Conservation (phyloP, 2,888 invertebrate genomes). For the Thumatha senex region DNA sequence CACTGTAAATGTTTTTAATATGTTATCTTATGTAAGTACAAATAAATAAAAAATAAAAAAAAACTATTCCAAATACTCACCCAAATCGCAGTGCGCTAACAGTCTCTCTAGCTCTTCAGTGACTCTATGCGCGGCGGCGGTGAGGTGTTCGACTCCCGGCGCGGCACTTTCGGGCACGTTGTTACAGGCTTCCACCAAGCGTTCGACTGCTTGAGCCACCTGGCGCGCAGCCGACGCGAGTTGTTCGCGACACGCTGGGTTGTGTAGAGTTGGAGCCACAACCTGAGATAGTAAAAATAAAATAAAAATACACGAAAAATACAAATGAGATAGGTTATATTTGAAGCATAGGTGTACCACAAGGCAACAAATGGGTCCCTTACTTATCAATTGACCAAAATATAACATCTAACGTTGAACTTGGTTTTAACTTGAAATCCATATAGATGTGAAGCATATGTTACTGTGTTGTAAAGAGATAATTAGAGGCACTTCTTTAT, state of each 20-base stretch:
- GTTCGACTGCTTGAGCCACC: constrained; percentile 96
- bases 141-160: constrained; percentile 88
- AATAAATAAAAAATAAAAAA: not conserved
- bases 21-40: too few relatives aligned
- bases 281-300: constrained; percentile 70
- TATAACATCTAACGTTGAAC: too few relatives aligned
- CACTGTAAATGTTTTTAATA: too few relatives aligned
- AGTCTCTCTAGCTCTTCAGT: constrained; percentile 94
- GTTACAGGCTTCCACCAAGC: constrained; percentile 90
- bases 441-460: too few relatives aligned
- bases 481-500: too few relatives aligned
- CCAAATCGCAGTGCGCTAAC: constrained; percentile 93
- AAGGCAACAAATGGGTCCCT: not conserved
- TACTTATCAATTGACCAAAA: not conserved
- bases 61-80: constrained; percentile 84
- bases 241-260: constrained; percentile 94
- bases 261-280: constrained; percentile 92
- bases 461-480: too few relatives aligned
- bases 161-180: constrained; percentile 79
- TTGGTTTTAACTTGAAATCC: too few relatives aligned
- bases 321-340: not conserved
- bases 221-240: constrained; percentile 95
- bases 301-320: not conserved
- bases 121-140: constrained; percentile 93
- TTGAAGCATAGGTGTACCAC: not conserved